These are phyloP conservation scores for Lochmaea capreae DNA, from an alignment of 2,888 invertebrate species.

Conservation along the genomic window DNA sequence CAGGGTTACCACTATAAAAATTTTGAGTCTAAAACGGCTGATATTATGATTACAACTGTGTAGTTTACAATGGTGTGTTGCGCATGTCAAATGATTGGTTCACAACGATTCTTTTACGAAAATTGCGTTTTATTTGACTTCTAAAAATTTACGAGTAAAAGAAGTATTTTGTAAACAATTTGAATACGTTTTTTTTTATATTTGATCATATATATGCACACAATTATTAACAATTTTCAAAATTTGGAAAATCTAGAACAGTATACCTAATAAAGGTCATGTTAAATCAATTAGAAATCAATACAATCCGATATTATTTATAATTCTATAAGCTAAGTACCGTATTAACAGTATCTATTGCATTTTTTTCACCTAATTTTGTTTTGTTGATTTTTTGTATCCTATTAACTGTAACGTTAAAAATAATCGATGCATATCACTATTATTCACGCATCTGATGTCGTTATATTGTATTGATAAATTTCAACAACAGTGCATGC, in stretches of 20 bases:
- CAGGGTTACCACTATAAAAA: neutral
- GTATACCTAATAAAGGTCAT: neutral
- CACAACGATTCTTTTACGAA: neutral
- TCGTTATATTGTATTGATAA: constrained; percentile 21
- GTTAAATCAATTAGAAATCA: constrained; percentile 3
- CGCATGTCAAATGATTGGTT: neutral
- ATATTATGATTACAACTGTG: neutral
- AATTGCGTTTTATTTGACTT: neutral
- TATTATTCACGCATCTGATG: constrained; percentile 28
- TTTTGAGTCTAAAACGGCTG: no score
- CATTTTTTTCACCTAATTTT: constrained; percentile 17
- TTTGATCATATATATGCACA: neutral
- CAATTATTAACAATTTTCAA: no score
- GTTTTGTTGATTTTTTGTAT: constrained; percentile 13
- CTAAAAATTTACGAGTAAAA: neutral
- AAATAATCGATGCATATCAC: constrained; percentile 28
- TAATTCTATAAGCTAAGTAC: neutral
- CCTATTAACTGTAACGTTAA: constrained; percentile 17
- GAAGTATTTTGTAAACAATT: neutral
- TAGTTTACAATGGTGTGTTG: constrained; percentile 5
- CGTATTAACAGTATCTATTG: constrained; percentile 8
- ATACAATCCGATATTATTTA: neutral
- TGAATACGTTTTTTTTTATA: neutral
- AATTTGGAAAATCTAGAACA: neutral
- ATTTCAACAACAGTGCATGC: constrained; percentile 25